Conservation (phyloP, 2,113 vertebrate species). For the Eulemur macaco region DNA sequence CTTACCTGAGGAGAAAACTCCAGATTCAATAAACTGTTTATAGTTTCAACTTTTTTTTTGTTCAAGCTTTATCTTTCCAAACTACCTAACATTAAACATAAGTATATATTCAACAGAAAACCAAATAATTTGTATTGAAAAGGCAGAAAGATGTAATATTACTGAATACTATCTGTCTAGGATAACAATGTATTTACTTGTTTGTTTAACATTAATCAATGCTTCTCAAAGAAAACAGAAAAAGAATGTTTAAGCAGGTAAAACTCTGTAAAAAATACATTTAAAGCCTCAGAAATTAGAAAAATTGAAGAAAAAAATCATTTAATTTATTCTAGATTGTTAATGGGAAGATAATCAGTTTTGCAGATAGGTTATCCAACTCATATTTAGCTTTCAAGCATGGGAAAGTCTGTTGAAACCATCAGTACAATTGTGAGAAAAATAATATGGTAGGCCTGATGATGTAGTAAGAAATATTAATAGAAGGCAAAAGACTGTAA, state of each 20-base stretch:
- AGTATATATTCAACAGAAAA: background rate
- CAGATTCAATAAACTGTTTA: conserved; percentile 36
- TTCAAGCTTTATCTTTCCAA: background rate
- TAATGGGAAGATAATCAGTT: background rate
- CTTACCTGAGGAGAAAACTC: background rate
- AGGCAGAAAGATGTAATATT: background rate
- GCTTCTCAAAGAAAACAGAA: background rate
- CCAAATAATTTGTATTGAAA: conserved; percentile 1
- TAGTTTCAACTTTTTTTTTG: background rate
- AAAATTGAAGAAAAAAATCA: background rate
- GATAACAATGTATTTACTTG: background rate
- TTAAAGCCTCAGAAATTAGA: background rate
- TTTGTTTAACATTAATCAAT: background rate
- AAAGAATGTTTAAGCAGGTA: background rate
- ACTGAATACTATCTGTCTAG: background rate
- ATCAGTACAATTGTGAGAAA: background rate
- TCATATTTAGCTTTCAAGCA: background rate
- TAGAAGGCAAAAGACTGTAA: background rate
- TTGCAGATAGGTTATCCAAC: background rate
- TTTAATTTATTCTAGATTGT: background rate
- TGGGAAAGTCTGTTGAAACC: background rate
- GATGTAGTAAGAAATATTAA: background rate
- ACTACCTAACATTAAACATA: background rate
- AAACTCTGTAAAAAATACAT: background rate
- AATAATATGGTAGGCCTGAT: background rate